Evolutionary conservation across 2,888 invertebrate species (phyloP), one percentile per base, ranked within the genome.

Genomic region (Zelleria hepariella): DNA sequence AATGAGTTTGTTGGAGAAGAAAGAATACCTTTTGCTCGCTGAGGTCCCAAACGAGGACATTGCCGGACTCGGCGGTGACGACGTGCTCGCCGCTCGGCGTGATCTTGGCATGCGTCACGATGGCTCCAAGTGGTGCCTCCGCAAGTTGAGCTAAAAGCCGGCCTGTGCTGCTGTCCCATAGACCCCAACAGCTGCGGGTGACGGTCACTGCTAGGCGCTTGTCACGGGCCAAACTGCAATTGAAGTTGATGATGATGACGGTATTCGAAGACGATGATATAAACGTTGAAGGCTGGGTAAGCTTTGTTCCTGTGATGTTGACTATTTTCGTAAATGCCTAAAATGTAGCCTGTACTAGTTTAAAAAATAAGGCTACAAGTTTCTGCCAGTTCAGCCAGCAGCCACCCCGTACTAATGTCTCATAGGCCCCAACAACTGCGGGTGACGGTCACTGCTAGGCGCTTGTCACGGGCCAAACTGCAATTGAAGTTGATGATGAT

Each of bases 401-500:
- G 86, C 67, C 93, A 93, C 0, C 98, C 98, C 0, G 94, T 93
- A 65, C 94, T 91, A 23, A 97, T 91, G 78, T 97, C 95, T 98
- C 98, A 99, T 1, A 99, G 93, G 0, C 98, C 98, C 64, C 98
- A 96, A 73, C 97, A 98, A 69, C 96, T 96, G 62, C 99, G 91
- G 0, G 99, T 98, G 0, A 96, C 97, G 0, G 98, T 98, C 0
- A 96, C 96, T 5, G 97, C 98, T 47, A 98, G 84, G 59, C 94
- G 93, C 56, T 93, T 91, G 66, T 94, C 93, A 58, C 94, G 92
- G 0, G 95, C 95, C 51, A 96, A 86, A 69, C 96, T 95, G 67
- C 67, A 68, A 64, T n/a, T n/a, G n/a, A n/a, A 56, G 0, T 21
- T 26, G 3, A 58, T 10, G 18, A 42, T 1, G 4, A n/a, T 32